phyloP scores from a whole-genome alignment of 1,140 invertebrate genomes.

The Drosophila pachea region DNA sequence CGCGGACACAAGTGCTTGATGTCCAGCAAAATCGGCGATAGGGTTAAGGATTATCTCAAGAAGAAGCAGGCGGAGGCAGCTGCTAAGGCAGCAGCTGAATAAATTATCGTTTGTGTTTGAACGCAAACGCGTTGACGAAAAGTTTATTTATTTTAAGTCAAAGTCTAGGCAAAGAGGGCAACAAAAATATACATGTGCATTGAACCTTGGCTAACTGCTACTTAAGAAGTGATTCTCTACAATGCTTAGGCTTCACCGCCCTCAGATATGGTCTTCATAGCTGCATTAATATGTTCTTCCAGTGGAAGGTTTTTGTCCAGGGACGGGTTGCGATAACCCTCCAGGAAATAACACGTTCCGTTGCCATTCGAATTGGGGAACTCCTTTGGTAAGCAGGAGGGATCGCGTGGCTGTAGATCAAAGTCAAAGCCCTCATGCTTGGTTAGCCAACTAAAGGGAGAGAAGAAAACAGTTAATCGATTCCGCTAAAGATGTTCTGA shows the following conservation, averaged over 20 bases:
- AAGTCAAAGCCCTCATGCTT: slow-evolving; percentile 88
- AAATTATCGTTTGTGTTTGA: slow-evolving; percentile 44
- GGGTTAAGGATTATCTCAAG: slow-evolving; percentile 59
- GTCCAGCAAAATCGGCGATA: slow-evolving; percentile 70
- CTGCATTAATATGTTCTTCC: slow-evolving; percentile 84
- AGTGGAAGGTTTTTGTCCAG: slow-evolving; percentile 81
- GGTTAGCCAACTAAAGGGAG: slow-evolving; percentile 84
- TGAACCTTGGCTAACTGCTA: slow-evolving; percentile 55
- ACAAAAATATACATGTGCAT: slow-evolving; percentile 64
- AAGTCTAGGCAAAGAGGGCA: slow-evolving; percentile 30
- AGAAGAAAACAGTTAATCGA: slow-evolving; percentile 2
- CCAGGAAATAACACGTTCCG: slow-evolving; percentile 92
- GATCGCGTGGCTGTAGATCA: slow-evolving; percentile 85
- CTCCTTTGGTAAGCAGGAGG: slow-evolving; percentile 90
- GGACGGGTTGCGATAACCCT: slow-evolving; percentile 87
- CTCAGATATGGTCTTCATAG: slow-evolving; percentile 78
- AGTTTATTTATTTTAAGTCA: slow-evolving; percentile 51
- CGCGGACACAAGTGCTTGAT: slow-evolving; percentile 73
- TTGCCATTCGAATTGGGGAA: slow-evolving; percentile 86
- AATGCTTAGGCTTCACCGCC: slow-evolving; percentile 60
- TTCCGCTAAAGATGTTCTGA: not conserved
- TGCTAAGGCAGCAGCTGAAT: slow-evolving; percentile 27
- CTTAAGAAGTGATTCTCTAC: slow-evolving; percentile 49
- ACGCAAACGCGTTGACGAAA: slow-evolving; percentile 46
- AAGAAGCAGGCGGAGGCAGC: slow-evolving; percentile 54